phyloP scores from a whole-genome alignment of 2,888 invertebrate genomes.

The Trichopria drosophilae region DNA sequence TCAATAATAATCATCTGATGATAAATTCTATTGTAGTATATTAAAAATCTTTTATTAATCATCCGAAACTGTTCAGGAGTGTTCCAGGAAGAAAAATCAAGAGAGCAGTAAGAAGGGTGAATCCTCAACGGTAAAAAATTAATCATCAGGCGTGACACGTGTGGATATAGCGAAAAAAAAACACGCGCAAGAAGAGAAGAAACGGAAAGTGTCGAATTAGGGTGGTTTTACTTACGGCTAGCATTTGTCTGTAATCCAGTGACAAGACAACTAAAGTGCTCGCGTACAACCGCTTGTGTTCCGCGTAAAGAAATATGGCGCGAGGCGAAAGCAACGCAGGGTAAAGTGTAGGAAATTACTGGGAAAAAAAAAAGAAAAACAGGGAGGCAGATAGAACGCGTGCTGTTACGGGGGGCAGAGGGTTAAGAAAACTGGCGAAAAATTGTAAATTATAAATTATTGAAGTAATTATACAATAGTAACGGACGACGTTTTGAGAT shows the following conservation, averaged over 20 bases:
- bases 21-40: neutral
- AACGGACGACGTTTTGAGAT: slow-evolving; percentile 40
- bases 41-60: slow-evolving; percentile 1
- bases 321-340: neutral
- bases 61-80: neutral
- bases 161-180: no score
- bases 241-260: no score
- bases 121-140: slow-evolving; percentile 48
- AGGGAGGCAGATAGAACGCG: slow-evolving; percentile 8
- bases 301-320: slow-evolving; percentile 39
- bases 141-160: slow-evolving; percentile 38
- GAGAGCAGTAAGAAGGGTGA: slow-evolving; percentile 59
- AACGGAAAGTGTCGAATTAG: no score
- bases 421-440: slow-evolving; percentile 28
- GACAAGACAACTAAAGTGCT: no score
- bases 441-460: slow-evolving; percentile 54
- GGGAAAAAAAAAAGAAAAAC: neutral
- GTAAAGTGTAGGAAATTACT: slow-evolving; percentile 4
- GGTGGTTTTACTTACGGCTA: no score
- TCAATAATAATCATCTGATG: no score
- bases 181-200: no score
- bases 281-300: slow-evolving; percentile 50
- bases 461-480: slow-evolving; percentile 50
- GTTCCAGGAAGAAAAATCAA: slow-evolving; percentile 56
- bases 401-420: no score